phyloP scores from a whole-genome alignment of 1,140 invertebrate species.

The Psix sp. region DNA sequence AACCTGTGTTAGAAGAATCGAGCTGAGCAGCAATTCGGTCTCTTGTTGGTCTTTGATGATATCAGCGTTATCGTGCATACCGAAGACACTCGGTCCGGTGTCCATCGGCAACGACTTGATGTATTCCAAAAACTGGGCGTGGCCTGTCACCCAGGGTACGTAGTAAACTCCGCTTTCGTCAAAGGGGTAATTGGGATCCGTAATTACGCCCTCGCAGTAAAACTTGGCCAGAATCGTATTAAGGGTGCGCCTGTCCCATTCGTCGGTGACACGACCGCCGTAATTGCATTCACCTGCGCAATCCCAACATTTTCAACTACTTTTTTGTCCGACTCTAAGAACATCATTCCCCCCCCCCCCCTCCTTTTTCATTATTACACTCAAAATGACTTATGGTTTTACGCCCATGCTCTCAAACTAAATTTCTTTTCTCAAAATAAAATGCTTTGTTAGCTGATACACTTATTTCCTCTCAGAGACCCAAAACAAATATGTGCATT shows the following conservation, averaged over 20 bases:
- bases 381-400: too few species aligned
- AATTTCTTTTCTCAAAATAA: too few species aligned
- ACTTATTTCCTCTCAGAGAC: too few species aligned
- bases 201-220: constrained; percentile 80
- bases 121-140: constrained; percentile 86
- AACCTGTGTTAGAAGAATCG: constrained; percentile 88
- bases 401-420: too few species aligned
- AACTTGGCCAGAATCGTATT: constrained; percentile 89
- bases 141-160: constrained; percentile 84
- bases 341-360: too few species aligned
- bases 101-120: constrained; percentile 84
- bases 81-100: constrained; percentile 91
- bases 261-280: constrained; percentile 95
- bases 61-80: constrained; percentile 95
- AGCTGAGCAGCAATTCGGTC: constrained; percentile 87
- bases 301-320: constrained; percentile 44
- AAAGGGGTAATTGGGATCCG: constrained; percentile 78
- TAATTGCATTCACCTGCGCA: constrained; percentile 94
- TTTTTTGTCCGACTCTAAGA: constrained; percentile 19
- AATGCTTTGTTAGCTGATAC: too few species aligned
- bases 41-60: constrained; percentile 96
- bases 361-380: too few species aligned
- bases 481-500: too few species aligned
- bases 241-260: constrained; percentile 94
- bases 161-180: constrained; percentile 85